These are phyloP conservation scores for Palythoa caribaeorum DNA, from an alignment of 92 coral and sea anemone genomes.

Conservation along the genomic window DNA sequence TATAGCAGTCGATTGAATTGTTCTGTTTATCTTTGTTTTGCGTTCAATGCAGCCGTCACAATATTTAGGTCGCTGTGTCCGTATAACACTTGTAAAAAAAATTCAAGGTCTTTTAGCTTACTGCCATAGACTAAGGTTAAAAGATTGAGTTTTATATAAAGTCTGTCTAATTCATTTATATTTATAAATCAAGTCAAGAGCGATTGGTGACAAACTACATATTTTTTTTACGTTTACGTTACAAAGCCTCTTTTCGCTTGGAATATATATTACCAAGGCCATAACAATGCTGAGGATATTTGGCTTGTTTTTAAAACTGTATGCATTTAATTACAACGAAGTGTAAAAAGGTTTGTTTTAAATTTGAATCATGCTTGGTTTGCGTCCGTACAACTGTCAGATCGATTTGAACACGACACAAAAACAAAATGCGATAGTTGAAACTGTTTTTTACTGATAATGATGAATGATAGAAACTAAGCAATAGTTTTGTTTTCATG, in stretches of 20 bases:
- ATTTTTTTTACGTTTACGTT: no score
- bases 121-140: constrained; percentile 31
- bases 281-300: not conserved
- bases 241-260: no score
- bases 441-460: not conserved
- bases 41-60: no score
- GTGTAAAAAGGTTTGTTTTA: not conserved
- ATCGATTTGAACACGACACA: not conserved
- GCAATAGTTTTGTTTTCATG: not conserved
- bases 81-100: constrained; percentile 21
- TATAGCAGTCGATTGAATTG: no score
- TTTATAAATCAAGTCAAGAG: no score
- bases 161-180: not conserved
- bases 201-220: no score
- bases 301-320: not conserved
- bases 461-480: not conserved
- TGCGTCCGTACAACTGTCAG: not conserved
- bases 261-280: no score
- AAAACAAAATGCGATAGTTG: not conserved
- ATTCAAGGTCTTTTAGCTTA: constrained; percentile 17
- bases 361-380: not conserved
- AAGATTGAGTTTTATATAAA: not conserved
- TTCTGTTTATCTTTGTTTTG: no score
- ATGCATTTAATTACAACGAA: not conserved
- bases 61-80: constrained; percentile 19